These are phyloP conservation scores for Cyclophora punctaria DNA, from an alignment of 2,888 invertebrate genomes.

Conservation along the genomic window DNA sequence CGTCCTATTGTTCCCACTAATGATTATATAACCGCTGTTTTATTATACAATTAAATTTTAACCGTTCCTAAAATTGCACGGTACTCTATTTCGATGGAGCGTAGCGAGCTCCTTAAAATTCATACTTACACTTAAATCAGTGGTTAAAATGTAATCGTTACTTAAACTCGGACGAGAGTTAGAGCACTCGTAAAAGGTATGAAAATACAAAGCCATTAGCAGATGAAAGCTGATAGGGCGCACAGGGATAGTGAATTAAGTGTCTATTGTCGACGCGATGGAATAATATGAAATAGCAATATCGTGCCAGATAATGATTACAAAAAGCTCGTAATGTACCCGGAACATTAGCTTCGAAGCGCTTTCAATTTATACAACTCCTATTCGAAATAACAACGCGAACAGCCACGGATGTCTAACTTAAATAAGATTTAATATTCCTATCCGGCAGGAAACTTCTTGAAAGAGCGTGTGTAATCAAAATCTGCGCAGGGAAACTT, in stretches of 20 bases:
- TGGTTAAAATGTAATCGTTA: conserved; percentile 26
- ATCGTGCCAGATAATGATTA: conserved; percentile 30
- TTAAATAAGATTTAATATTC: conserved; percentile 76
- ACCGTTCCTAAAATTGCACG: conserved; percentile 64
- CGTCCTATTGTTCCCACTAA: conserved; percentile 63
- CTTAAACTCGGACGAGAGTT: conserved; percentile 14
- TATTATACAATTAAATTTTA: conserved; percentile 72
- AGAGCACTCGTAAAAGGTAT: conserved; percentile 21
- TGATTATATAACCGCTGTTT: conserved; percentile 71
- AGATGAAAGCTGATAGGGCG: conserved; percentile 28
- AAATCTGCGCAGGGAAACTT: conserved; percentile 69
- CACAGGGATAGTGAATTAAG: conserved; percentile 29
- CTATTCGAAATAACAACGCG: conserved; percentile 71
- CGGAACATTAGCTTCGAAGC: conserved; percentile 32
- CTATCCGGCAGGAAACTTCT: conserved; percentile 67
- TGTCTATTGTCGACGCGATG: conserved; percentile 24
- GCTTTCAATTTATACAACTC: conserved; percentile 61
- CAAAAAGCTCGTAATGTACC: conserved; percentile 45
- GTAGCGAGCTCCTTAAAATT: conserved; percentile 43
- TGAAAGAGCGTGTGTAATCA: conserved; percentile 73
- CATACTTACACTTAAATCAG: conserved; percentile 36
- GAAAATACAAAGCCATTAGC: conserved; percentile 32
- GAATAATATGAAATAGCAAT: conserved; percentile 31
- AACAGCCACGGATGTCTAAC: conserved; percentile 67
- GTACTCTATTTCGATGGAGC: conserved; percentile 57